Conservation (phyloP, 2,113 vertebrate genomes). For the Epinephelus cyanopodus region DNA sequence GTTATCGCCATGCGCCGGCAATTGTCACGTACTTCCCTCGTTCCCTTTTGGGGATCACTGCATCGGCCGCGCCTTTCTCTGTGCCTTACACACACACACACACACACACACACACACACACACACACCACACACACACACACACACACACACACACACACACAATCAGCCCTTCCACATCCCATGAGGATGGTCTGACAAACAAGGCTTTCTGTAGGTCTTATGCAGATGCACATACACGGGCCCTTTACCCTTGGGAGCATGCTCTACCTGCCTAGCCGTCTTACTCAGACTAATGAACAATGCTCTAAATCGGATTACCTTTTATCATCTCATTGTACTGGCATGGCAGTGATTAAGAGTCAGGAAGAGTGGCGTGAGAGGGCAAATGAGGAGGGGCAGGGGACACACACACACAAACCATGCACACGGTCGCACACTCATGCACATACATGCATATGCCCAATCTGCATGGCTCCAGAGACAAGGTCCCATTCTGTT, state of each 20-base stretch:
- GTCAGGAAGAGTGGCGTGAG: slow-evolving; percentile 48
- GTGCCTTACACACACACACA: neutral
- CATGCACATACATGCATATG: neutral
- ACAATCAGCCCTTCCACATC: slow-evolving; percentile 35
- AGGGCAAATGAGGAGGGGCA: slow-evolving; percentile 37
- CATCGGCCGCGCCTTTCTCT: slow-evolving; percentile 33
- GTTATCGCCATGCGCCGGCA: slow-evolving; percentile 64
- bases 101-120: neutral
- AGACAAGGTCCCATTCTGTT: slow-evolving; percentile 56
- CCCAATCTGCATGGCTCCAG: slow-evolving; percentile 37
- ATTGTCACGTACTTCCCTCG: slow-evolving; percentile 57
- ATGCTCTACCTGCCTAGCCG: slow-evolving; percentile 57
- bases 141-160: neutral
- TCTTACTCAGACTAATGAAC: slow-evolving; percentile 78
- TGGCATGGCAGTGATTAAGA: slow-evolving; percentile 69
- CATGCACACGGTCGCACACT: slow-evolving; percentile 6
- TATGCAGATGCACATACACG: slow-evolving; percentile 49
- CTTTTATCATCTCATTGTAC: slow-evolving; percentile 77
- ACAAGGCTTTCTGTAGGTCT: slow-evolving; percentile 58
- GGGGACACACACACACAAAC: slow-evolving; percentile 2
- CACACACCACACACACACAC: neutral
- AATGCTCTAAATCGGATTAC: slow-evolving; percentile 73
- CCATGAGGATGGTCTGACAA: slow-evolving; percentile 51
- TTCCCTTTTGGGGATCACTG: slow-evolving; percentile 64
- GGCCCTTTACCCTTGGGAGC: slow-evolving; percentile 30